Base-by-base conservation (phyloP, 2,888 invertebrate species). In the Ganaspis brasiliensis region DNA sequence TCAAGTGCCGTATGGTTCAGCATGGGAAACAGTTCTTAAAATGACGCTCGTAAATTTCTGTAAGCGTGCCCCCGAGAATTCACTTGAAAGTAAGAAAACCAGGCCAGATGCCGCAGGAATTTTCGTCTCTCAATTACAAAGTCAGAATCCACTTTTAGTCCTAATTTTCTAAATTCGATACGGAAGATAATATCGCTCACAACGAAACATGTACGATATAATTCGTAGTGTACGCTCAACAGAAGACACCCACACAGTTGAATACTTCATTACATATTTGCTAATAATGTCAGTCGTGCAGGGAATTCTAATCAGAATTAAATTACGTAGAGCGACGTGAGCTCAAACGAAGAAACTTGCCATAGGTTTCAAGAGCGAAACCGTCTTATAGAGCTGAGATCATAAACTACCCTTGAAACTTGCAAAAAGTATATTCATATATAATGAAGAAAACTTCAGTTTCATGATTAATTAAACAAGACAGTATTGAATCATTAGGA, bases 1-100 rank as follows among this genome's bases (percentile, higher is more conserved):
- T 78, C 31, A 21, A 79, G 79, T 72, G 80, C 81, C 85, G 79
- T 85, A 85, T 83, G 85, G 82, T 80, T 71, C 80, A 83, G 83
- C 83, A 83, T 78, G 79, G 85, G 81, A 83, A 86, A 82, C 81
- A 86, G 82, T 86, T 84, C 84, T 83, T 84, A 82, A 86, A 86
- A 85, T 83, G 84, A 85, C 79, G 83, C 81, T 83, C 86, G 74
- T 86, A 86, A 86, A 86, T 86, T 84, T 79, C 72, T 78, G 80
- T 81, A 84, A 86, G 83, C 83, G 84, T 57, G 82, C 79, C 74
- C 77, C 75, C 45, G 63, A 77, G 84, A 85, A 86, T 86, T 84
- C 84, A 86, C 84, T 37, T 52, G 52, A 52, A 52, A 52, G 52
- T 52, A 52, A 52, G 52, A 52, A 52, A 52, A 52, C n/a, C 16